Base-by-base conservation (phyloP, 2,113 vertebrate genomes). In the Acrocephalus kingi region DNA sequence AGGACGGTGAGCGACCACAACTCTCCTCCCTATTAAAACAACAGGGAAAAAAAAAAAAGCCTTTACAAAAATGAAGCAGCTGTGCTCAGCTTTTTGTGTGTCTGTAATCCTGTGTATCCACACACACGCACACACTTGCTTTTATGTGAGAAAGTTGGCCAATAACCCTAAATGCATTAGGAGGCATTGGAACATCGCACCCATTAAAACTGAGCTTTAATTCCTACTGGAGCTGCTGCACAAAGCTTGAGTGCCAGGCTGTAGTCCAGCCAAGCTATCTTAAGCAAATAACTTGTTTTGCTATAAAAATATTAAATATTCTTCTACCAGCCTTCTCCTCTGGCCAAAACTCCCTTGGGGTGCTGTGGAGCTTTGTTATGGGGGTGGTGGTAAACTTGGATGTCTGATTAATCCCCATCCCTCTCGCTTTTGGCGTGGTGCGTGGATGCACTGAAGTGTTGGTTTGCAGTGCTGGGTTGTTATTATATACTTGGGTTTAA, bases 1-100 rank as follows among this genome's bases (percentile, higher is more conserved):
- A 99, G 95, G 98, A 99, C 6, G 99, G 99, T 99, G 94, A 98
- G 98, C 95, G 94, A 96, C 87, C 71, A 56, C 96, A 90, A 63
- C 94, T 97, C 97, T 96, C 92, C 94, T 97, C 89, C 94, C 97
- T 87, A 39, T 78, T 86, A 69, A n/a, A 83, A 68, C 84, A 69
- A 69, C 63, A 78, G 17, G 13, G 9, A 5, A 3, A 13, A 33
- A n/a, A 41, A 66, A 86, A 92, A 31, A 77, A 71, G 54, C 97
- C 97, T 97, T 97, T 92, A 87, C 84, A 96, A 85, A 98, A 97
- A 97, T 91, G 95, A 98, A 97, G 98, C 98, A 98, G 98, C 98
- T 98, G 98, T 97, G 97, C 94, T 97, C 85, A 41, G 96, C 96
- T 96, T 94, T 97, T 93, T 97, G 94, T 95, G 87, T 94, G 68